phyloP scores from a whole-genome alignment of 2,113 vertebrate species.

The Erinaceus europaeus region DNA sequence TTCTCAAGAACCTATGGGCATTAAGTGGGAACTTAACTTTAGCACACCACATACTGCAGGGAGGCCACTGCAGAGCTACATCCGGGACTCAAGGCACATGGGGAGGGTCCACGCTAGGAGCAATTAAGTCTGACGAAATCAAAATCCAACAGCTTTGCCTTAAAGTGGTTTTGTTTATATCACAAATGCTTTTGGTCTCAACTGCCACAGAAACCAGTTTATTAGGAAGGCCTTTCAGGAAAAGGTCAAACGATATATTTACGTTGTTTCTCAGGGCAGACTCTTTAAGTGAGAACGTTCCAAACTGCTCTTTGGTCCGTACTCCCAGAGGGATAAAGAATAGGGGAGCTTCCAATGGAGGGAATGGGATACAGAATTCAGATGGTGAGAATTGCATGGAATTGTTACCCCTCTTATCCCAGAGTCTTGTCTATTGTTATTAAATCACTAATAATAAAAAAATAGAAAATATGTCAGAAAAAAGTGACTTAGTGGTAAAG shows the following conservation, averaged over 20 bases:
- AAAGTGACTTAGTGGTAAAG: too few species aligned
- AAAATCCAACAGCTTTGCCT: conserved; percentile 71
- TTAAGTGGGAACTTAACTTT: background rate
- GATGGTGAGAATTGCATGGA: too few species aligned
- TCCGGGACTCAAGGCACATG: background rate
- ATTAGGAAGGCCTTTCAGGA: conserved; percentile 87
- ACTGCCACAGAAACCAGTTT: conserved; percentile 49
- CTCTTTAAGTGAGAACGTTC: conserved; percentile 85
- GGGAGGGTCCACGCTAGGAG: conserved; percentile 66
- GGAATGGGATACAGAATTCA: too few species aligned
- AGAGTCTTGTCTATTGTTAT: too few species aligned
- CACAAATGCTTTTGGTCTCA: conserved; percentile 56
- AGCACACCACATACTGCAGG: conserved; percentile 77
- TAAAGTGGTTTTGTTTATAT: conserved; percentile 42
- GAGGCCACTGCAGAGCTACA: conserved; percentile 64
- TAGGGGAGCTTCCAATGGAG: too few species aligned
- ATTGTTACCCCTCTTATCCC: too few species aligned
- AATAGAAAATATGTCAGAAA: too few species aligned
- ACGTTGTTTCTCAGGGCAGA: conserved; percentile 89
- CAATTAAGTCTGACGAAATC: conserved; percentile 80
- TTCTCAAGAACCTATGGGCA: background rate
- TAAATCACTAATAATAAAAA: too few species aligned
- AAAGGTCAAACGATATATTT: conserved; percentile 90
- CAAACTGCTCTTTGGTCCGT: conserved; percentile 85
- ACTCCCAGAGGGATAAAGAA: conserved; percentile 73